Base-by-base conservation (phyloP, 2,797 vertebrate species). In the Tarsius wallacei region DNA sequence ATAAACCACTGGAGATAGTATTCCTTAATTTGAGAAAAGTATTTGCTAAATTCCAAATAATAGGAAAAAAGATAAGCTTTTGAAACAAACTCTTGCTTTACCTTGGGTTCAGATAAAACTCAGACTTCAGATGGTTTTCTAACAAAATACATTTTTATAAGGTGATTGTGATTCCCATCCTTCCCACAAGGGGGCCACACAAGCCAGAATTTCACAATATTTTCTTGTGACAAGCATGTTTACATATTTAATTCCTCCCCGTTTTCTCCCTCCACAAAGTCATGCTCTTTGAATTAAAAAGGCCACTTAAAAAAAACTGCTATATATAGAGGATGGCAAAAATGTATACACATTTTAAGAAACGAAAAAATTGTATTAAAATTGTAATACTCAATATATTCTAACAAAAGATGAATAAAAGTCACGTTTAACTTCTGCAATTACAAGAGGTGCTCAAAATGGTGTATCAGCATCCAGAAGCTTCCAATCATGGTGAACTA, bases 141-240 rank as follows among this genome's bases (percentile, higher is more conserved):
- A 82, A 90, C 26, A 82, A 87, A 91, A 68, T 36, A 49, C 3
- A 53, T 85, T 95, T 92, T 47, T 31, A 84, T 59, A 81, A 7
- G 22, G n/a, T 36, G 13, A 16, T 16, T 96, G 88, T 96, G 68
- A 93, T 96, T 96, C 70, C 71, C 55, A 77, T 55, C 91, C 16
- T 87, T 2, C 0, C 94, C 94, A 91, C 68, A 86, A 15, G 74
- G 57, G 53, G 95, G 91, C 51, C 78, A 47, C 74, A 68, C 51
- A 82, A 71, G 70, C 68, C 33, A 80, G 13, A 22, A 47, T 22
- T 77, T 88, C 31, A 71, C 16, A 21, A 2, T 59, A 70, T 55
- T 71, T 81, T 87, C 47, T 49, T 55, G 28, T 70, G 31, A 33
- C 81, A 49, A 36, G n/a, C 61, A 63, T 80, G 21, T 42, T 83